Evolutionary conservation across 2,888 invertebrate species (phyloP).

Genomic region (Napeogenes sylphis): DNA sequence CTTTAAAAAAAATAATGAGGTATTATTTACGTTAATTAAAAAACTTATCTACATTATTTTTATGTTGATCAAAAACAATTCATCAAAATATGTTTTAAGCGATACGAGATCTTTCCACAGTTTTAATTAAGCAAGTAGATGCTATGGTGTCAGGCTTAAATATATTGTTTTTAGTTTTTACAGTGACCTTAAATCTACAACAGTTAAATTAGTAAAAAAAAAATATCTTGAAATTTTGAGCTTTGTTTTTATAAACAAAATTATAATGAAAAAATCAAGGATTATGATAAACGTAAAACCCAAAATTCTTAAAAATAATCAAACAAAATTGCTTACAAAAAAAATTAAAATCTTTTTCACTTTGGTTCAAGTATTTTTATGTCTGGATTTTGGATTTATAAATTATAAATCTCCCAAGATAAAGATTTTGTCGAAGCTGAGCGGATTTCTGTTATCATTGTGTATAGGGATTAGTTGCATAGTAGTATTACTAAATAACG

Average conservation of each 20-base stretch:
- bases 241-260: not conserved
- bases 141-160: too few relatives aligned
- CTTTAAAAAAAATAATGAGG: too few relatives aligned
- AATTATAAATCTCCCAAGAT: not conserved
- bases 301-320: not conserved
- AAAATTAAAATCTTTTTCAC: slow-evolving; percentile 5
- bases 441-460: not conserved
- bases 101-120: too few relatives aligned
- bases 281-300: not conserved
- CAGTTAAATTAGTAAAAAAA: too few relatives aligned
- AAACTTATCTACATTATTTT: too few relatives aligned
- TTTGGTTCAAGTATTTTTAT: not conserved
- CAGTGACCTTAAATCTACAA: too few relatives aligned
- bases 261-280: not conserved
- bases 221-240: not conserved
- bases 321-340: slow-evolving; percentile 2
- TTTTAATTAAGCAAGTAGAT: too few relatives aligned
- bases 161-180: too few relatives aligned
- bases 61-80: too few relatives aligned
- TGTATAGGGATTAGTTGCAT: not conserved
- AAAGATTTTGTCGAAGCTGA: not conserved
- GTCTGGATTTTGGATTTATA: slow-evolving; percentile 9
- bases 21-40: too few relatives aligned
- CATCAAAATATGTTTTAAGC: too few relatives aligned
- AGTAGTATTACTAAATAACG: not conserved